A percentile compares a stretch with the other conserved stretches of the same genome.
These are phyloP conservation scores for Phortica okadai DNA, from an alignment of 2,888 invertebrate species.

Conservation along the genomic window DNA sequence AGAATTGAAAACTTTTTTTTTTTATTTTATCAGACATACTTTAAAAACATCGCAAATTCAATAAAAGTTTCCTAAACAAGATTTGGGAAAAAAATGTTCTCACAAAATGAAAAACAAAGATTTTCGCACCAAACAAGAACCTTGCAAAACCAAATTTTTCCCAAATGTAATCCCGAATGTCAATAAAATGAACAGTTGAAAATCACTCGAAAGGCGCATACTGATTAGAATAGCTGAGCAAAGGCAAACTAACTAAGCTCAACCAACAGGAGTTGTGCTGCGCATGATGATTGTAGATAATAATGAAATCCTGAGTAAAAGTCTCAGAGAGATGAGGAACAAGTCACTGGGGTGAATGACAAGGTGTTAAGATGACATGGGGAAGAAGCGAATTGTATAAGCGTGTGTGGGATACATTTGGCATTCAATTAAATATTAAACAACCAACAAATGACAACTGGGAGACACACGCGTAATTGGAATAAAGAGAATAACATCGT, in stretches of 20 bases:
- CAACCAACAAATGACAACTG: conserved; percentile 27
- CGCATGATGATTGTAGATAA: background rate
- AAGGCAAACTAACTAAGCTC: conserved; percentile 11
- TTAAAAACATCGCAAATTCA: conserved; percentile 42
- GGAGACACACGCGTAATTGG: conserved; percentile 30
- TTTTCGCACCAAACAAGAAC: conserved; percentile 45
- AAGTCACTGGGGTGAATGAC: background rate
- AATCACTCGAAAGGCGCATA: conserved; percentile 53
- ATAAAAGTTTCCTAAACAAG: conserved; percentile 59
- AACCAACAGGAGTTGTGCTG: background rate
- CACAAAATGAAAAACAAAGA: conserved; percentile 37
- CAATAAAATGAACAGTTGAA: conserved; percentile 54
- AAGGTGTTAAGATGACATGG: background rate
- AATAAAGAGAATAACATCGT: background rate
- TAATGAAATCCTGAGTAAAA: conserved; percentile 22
- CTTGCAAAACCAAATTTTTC: conserved; percentile 53
- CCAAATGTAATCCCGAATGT: conserved; percentile 71
- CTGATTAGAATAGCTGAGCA: conserved; percentile 50
- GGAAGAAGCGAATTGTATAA: background rate
- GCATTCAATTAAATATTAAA: conserved; percentile 25
- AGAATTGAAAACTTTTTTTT: no score
- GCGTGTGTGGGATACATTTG: conserved; percentile 24
- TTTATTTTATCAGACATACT: background rate
- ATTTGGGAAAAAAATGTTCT: conserved; percentile 46
- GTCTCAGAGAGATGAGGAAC: conserved; percentile 3